These are phyloP conservation scores for Fukomys damarensis DNA, from an alignment of 2,113 vertebrate species.

Conservation along the genomic window DNA sequence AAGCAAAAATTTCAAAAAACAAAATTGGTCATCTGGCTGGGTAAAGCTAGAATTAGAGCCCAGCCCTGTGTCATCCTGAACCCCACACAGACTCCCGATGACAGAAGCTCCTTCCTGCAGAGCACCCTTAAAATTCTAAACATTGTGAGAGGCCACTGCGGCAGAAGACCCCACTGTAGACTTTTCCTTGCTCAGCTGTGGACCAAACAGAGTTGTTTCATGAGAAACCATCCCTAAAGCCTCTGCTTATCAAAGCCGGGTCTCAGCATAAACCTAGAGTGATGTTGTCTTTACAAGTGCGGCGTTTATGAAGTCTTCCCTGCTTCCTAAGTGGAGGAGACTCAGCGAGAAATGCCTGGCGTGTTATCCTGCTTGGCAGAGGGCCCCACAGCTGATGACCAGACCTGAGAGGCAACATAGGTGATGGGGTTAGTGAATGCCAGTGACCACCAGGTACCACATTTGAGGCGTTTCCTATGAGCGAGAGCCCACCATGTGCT, in stretches of 20 bases:
- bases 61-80: not conserved
- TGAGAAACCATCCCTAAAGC: not conserved
- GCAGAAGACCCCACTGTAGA: accelerated
- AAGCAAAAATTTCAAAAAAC: not conserved
- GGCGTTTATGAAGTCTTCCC: not conserved
- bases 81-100: not conserved
- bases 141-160: accelerated
- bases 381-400: not conserved
- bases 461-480: not conserved
- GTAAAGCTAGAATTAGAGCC: not conserved
- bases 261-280: not conserved
- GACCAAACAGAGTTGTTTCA: not conserved
- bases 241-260: not conserved
- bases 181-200: not conserved
- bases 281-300: not conserved
- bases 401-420: not conserved
- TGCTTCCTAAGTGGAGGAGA: not conserved
- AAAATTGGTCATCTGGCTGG: not conserved
- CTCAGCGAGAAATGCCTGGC: not conserved
- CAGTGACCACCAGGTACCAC: not conserved
- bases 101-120: not conserved
- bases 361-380: not conserved
- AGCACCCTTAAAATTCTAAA: not conserved
- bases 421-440: not conserved
- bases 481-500: not conserved